Base-by-base conservation (phyloP, 2,113 vertebrate species). In the Tricholaema leucomelas region DNA sequence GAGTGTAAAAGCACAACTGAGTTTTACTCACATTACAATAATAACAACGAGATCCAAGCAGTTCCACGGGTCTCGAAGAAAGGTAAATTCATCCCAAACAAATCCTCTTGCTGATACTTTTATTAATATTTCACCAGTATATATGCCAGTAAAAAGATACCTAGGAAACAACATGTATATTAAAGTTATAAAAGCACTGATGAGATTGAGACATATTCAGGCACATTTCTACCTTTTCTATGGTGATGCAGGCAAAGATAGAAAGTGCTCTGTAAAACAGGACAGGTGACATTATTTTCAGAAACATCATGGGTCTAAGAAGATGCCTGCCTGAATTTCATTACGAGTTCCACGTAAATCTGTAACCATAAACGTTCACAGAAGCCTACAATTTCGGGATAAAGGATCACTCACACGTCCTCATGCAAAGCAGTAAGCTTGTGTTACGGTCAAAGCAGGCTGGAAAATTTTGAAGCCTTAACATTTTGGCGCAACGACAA, bases 51-150 rank as follows among this genome's bases (percentile, higher is more conserved):
- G 98, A 96, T 99, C 99, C 95, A 99, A 85, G 97, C 98, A 98
- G 96, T 99, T 99, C 98, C 99, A 99, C 1, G 98, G 98, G 91
- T 99, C 99, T 96, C 98, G 97, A 86, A 99, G 97, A 93, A 99
- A 99, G 64, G 98, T 99, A 95, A 99, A 99, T 61, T 98, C 97
- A 91, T 98, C 95, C 75, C 97, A 85, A 93, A 98, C 96, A 95
- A 99, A 98, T 94, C 99, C 99, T 97, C 98, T 98, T 1, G 99
- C 99, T 67, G 99, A 85, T 76, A 99, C 97, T 97, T 99, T 99
- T 93, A 99, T 97, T 40, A 97, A 15, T 40, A 99, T 99, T 97
- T 99, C 99, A 61, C 96, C 97, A 19, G 98, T 98, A 95, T 99
- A 99, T 97, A 99, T 98, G 30, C 88, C 97, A 88, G 98, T 98